Evolutionary conservation across 2,113 vertebrate species (phyloP).

Genomic region (Conger conger): DNA sequence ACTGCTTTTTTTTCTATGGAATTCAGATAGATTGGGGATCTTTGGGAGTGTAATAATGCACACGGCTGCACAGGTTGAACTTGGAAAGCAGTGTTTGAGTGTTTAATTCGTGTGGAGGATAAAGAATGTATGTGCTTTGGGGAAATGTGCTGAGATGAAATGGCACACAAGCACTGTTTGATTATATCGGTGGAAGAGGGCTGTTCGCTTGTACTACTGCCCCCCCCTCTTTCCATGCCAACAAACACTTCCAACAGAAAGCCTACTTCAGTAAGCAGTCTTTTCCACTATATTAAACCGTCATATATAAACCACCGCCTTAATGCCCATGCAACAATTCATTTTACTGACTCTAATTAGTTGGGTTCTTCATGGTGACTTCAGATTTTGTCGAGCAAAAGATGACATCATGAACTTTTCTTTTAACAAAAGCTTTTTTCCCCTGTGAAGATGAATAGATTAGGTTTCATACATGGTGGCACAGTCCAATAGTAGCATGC

Average conservation of each 20-base stretch:
- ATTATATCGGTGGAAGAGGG: neutral
- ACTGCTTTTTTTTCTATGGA: slow-evolving; percentile 52
- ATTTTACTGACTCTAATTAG: neutral
- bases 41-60: neutral
- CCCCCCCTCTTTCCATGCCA: no score
- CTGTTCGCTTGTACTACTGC: no score
- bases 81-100: slow-evolving; percentile 16
- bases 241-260: neutral
- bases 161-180: neutral
- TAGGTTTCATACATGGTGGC: neutral
- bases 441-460: neutral
- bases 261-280: neutral
- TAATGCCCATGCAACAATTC: neutral
- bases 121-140: neutral
- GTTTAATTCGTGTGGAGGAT: neutral
- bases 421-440: no score
- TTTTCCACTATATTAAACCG: neutral
- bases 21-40: slow-evolving; percentile 22
- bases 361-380: neutral
- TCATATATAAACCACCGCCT: neutral
- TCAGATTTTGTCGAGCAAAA: neutral
- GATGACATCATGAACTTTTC: neutral
- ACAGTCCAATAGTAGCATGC: neutral
- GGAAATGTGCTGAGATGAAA: neutral
- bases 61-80: no score